Evolutionary conservation across 2,888 invertebrate species (phyloP), one percentile per base, ranked within the genome.

Genomic region (Aleiodes alternator): DNA sequence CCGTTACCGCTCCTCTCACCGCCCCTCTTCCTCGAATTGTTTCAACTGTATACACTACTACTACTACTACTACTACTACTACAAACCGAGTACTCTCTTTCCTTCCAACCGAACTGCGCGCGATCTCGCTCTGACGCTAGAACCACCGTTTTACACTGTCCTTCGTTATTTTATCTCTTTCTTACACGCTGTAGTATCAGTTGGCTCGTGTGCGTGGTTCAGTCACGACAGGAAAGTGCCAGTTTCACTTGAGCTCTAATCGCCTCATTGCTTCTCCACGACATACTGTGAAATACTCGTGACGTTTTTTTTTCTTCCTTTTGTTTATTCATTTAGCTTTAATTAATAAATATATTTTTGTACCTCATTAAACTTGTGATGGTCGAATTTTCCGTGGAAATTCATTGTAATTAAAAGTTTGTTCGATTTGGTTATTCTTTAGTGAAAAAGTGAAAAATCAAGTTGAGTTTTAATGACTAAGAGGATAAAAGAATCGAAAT

Each of bases 201-300:
- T 80, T 71, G 76, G 76, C 61, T 75, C 77, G 80, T 79, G 80
- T 80, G 80, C 80, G 79, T 80, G 75, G 79, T 73, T 80, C 79
- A 79, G 83, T 84, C 84, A 82, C 85, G 84, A 86, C 87, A 86
- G 87, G 87, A 87, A 87, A 87, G 86, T 86, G 87, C 87, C 86
- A 87, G 87, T 87, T 87, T 87, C 86, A 86, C 87, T 84, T 84
- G 85, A 79, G 79, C 78, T 78, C 85, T 85, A 84, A 86, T 86
- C 87, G 87, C 83, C 85, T 85, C 86, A 83, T 83, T 82, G 78
- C 76, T 76, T 79, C 78, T 79, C 78, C 80, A 78, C 77, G 69
- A 78, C 78, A 79, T 69, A 73, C 78, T 69, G 38, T 43, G 43
- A 70, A 73, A 72, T 69, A 76, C 78, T 70, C 23, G 69, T 59